Conservation (phyloP, 2,797 vertebrate genomes). For the Sebastes minor region DNA sequence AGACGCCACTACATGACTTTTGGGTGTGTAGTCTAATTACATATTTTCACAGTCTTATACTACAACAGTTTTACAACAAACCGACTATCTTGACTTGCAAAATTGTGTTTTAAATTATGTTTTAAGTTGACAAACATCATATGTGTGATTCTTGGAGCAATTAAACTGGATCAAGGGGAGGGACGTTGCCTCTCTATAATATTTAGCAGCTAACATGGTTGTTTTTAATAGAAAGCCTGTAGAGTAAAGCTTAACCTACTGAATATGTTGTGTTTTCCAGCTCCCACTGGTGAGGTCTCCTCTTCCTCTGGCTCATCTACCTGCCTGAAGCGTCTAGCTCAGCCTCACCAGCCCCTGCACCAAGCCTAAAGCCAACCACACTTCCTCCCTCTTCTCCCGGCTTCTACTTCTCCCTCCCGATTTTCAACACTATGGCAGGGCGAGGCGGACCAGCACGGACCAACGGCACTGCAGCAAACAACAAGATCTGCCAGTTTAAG, state of each 20-base stretch:
- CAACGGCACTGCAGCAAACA: conserved; percentile 92
- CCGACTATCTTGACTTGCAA: too few species aligned
- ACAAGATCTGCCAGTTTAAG: conserved; percentile 99
- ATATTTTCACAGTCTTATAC: too few species aligned
- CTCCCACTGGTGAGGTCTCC: conserved; percentile 67
- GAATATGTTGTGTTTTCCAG: conserved; percentile 57
- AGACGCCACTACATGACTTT: too few species aligned
- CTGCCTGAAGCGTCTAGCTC: conserved; percentile 33
- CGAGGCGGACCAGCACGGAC: conserved; percentile 93
- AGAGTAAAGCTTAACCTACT: background rate
- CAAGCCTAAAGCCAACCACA: conserved; percentile 19
- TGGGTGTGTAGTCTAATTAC: too few species aligned
- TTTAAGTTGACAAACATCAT: too few species aligned
- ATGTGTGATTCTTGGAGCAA: too few species aligned
- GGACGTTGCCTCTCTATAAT: background rate
- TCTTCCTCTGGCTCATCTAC: conserved; percentile 53
- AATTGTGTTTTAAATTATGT: too few species aligned
- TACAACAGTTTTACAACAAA: too few species aligned
- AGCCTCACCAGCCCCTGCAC: conserved; percentile 18
- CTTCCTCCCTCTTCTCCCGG: conserved; percentile 34
- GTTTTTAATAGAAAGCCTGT: background rate
- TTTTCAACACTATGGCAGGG: conserved; percentile 88
- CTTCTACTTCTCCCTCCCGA: background rate
- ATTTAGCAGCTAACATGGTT: background rate
- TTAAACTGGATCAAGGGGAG: too few species aligned